phyloP scores from a whole-genome alignment of 2,113 vertebrate species.

The Lamprotornis superbus region DNA sequence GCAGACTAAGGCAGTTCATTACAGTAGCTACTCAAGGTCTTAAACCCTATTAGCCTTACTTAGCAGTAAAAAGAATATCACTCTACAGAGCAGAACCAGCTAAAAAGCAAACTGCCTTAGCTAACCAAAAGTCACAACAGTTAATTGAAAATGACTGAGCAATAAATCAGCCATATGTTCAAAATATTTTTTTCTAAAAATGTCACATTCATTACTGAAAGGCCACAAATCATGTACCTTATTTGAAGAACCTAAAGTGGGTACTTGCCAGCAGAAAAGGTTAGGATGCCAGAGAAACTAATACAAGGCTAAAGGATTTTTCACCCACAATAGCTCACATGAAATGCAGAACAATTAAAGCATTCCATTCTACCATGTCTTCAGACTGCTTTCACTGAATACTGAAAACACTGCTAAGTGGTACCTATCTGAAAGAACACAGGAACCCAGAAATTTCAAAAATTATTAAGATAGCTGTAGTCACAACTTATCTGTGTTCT shows the following conservation, averaged over 20 bases:
- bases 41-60: neutral
- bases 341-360: neutral
- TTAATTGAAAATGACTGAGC: neutral
- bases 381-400: neutral
- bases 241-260: neutral
- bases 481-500: neutral
- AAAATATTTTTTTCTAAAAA: neutral
- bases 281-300: neutral
- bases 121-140: neutral
- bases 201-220: neutral
- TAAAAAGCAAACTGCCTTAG: neutral
- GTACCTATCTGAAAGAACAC: neutral
- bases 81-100: neutral
- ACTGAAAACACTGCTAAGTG: neutral
- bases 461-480: neutral
- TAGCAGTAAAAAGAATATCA: neutral
- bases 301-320: neutral
- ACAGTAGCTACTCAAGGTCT: neutral
- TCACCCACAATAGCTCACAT: neutral
- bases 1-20: neutral
- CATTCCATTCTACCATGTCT: neutral
- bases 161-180: neutral
- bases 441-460: neutral
- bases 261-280: neutral
- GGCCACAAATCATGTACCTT: neutral